Evolutionary conservation across 2,113 vertebrate species (phyloP).

Genomic region (Fregetta grallaria): DNA sequence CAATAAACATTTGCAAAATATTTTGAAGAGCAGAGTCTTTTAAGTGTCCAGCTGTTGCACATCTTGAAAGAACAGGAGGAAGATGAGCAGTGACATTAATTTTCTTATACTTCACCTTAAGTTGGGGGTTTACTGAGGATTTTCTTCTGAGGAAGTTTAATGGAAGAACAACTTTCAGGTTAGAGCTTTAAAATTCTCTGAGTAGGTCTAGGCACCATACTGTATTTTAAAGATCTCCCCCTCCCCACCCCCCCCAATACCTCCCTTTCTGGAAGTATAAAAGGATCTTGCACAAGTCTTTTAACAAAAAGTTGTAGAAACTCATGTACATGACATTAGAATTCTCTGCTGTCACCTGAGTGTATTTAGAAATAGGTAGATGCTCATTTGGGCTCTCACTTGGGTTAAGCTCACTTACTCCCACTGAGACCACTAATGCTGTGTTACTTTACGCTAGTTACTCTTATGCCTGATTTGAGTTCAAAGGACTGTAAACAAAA

Average conservation of each 20-base stretch:
- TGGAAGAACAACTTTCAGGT: neutral
- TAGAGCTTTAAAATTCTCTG: neutral
- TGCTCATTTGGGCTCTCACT: neutral
- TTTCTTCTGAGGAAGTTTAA: neutral
- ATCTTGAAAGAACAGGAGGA: neutral
- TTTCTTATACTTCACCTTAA: neutral
- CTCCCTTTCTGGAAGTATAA: neutral
- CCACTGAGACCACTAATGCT: neutral
- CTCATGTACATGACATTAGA: neutral
- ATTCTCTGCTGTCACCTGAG: neutral
- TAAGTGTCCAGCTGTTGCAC: neutral
- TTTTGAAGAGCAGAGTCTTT: neutral
- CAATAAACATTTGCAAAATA: neutral
- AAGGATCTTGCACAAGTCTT: neutral
- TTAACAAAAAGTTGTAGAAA: neutral
- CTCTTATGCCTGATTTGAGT: neutral
- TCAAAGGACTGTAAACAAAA: neutral
- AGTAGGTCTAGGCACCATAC: rapidly evolving
- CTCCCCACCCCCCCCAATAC: too few relatives aligned
- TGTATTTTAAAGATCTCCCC: neutral
- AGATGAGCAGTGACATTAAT: neutral
- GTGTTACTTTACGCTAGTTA: neutral
- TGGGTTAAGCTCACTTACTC: neutral
- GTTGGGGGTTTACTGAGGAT: neutral
- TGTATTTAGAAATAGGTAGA: neutral